Percentiles rank a stretch among this genome's conserved stretches.
These are phyloP conservation scores for Cotesia typhae DNA, from an alignment of 1,140 invertebrate species.

Conservation along the genomic window DNA sequence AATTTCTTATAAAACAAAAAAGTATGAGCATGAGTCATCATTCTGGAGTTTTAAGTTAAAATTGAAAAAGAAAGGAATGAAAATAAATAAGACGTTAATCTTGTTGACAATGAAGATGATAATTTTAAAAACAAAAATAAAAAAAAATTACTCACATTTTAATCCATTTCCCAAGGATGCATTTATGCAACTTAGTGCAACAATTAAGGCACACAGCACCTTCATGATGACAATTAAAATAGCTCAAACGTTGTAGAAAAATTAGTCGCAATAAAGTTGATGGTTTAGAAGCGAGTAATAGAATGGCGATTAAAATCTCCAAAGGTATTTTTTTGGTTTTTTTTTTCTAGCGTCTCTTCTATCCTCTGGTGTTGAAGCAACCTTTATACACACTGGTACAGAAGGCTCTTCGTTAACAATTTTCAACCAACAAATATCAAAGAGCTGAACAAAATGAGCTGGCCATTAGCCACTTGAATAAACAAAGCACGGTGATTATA, in stretches of 20 bases:
- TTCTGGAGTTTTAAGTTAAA: not conserved
- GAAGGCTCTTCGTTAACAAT: slow-evolving; percentile 71
- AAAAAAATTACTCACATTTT: slow-evolving; percentile 55
- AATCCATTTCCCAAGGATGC: slow-evolving; percentile 44
- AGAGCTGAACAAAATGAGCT: slow-evolving; percentile 17
- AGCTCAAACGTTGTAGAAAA: not conserved
- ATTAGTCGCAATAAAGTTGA: not conserved
- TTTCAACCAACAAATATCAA: slow-evolving; percentile 37
- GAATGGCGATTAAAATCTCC: slow-evolving; percentile 17
- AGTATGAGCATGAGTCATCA: too few relatives aligned
- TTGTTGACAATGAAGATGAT: too few relatives aligned
- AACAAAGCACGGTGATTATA: slow-evolving; percentile 37
- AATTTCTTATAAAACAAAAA: too few relatives aligned
- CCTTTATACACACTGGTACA: slow-evolving; percentile 91
- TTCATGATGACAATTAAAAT: slow-evolving; percentile 32
- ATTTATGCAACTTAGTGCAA: slow-evolving; percentile 42
- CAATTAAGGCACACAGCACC: slow-evolving; percentile 40
- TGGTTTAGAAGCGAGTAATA: too few relatives aligned
- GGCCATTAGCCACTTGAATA: slow-evolving; percentile 40
- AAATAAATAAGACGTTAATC: too few relatives aligned
- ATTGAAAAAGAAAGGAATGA: too few relatives aligned
- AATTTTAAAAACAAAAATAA: slow-evolving; percentile 19
- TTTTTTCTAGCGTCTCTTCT: slow-evolving; percentile 28
- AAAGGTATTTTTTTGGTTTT: slow-evolving; percentile 19
- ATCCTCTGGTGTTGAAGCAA: slow-evolving; percentile 52